Conservation (phyloP, 2,113 vertebrate genomes). For the Tetraodon nigroviridis region DNA sequence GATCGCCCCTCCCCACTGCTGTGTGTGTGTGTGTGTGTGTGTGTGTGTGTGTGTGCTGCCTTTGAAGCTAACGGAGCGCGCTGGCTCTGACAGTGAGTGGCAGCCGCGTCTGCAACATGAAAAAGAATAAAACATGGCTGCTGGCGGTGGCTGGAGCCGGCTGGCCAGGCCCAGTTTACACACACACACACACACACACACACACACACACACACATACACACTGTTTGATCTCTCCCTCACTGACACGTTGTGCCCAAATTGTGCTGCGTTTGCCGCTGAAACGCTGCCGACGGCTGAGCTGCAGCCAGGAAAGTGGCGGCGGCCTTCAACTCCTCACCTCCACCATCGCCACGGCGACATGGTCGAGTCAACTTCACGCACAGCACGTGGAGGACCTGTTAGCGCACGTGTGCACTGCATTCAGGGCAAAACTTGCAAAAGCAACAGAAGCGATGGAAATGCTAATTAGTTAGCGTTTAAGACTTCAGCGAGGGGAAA, state of each 20-base stretch:
- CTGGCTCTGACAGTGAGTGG: conserved; percentile 72
- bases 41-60: conserved; percentile 22
- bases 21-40: conserved; percentile 3
- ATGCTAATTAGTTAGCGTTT: too few species aligned
- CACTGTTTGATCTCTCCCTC: conserved; percentile 52
- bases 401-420: too few species aligned
- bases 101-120: conserved; percentile 71
- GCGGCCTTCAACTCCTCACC: conserved; percentile 59
- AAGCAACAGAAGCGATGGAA: too few species aligned
- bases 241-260: conserved; percentile 30
- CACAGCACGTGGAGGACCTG: not conserved
- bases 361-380: conserved; percentile 25
- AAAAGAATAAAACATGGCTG: conserved; percentile 78
- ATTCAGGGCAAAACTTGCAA: too few species aligned
- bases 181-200: conserved; percentile 18
- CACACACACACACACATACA: conserved; percentile 11
- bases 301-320: conserved; percentile 41
- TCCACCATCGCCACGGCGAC: not conserved
- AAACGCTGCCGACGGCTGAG: conserved; percentile 46
- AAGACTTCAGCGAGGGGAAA: too few species aligned
- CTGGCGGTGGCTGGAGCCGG: conserved; percentile 56
- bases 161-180: conserved; percentile 42
- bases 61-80: conserved; percentile 69
- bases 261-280: conserved; percentile 40
- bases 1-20: not conserved